Conservation (phyloP, 2,888 invertebrate species). For the Crematogaster levior region DNA sequence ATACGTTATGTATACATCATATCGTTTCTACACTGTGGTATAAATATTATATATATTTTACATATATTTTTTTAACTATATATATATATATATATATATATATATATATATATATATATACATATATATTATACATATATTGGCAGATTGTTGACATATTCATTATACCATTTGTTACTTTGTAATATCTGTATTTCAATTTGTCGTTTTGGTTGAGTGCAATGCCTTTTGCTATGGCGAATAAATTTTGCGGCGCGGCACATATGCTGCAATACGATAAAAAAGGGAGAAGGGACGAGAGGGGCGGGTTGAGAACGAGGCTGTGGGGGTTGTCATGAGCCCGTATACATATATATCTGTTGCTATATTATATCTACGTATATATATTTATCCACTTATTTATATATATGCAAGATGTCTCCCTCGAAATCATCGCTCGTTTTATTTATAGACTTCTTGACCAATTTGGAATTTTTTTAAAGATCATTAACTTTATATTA, state of each 20-base stretch:
- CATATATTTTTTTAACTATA: constrained; percentile 70
- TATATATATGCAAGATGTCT: constrained; percentile 50
- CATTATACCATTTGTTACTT: constrained; percentile 72
- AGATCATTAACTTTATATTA: constrained; percentile 13
- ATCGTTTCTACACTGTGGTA: constrained; percentile 50
- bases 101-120: constrained; percentile 69
- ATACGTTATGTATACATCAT: constrained; percentile 64
- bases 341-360: constrained; percentile 61
- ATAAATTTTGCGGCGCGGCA: constrained; percentile 59
- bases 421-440: constrained; percentile 19
- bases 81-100: constrained; percentile 71
- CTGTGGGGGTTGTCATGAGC: constrained; percentile 68
- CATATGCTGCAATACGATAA: constrained; percentile 35
- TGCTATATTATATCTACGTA: constrained; percentile 45
- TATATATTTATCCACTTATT: constrained; percentile 40
- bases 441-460: constrained; percentile 33
- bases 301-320: constrained; percentile 68
- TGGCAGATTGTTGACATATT: constrained; percentile 71
- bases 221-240: constrained; percentile 74
- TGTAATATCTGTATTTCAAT: constrained; percentile 76
- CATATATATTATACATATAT: constrained; percentile 67
- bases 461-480: background rate
- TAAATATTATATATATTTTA: constrained; percentile 65
- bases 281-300: constrained; percentile 59
- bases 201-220: constrained; percentile 78